phyloP scores from a whole-genome alignment of 1,140 invertebrate genomes.

The Eriocheir sinensis region DNA sequence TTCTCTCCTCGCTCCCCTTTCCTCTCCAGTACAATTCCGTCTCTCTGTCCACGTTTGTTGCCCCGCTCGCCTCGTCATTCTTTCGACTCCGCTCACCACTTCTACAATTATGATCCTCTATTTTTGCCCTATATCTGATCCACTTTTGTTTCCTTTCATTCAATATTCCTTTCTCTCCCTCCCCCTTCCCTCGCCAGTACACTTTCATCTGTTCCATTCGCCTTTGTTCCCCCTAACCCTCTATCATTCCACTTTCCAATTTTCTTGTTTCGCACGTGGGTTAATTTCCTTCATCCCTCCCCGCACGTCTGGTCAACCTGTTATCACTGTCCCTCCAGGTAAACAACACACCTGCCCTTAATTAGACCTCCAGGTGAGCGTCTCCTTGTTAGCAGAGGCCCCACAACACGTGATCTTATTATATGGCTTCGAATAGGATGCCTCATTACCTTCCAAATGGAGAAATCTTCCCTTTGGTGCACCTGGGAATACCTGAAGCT shows the following conservation, averaged over 20 bases:
- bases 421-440: background rate
- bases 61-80: too few species aligned
- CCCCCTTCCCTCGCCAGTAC: background rate
- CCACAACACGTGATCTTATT: background rate
- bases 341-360: background rate
- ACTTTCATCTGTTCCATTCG: background rate
- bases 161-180: background rate
- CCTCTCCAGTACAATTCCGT: too few species aligned
- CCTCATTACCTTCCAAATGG: background rate
- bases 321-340: constrained; percentile 22
- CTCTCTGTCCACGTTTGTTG: too few species aligned
- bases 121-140: too few species aligned
- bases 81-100: too few species aligned
- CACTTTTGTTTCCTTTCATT: constrained; percentile 13
- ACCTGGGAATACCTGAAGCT: background rate
- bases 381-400: background rate
- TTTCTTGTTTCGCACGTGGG: background rate
- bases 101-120: too few species aligned
- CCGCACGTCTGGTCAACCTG: background rate
- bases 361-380: background rate
- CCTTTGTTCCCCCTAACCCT: background rate
- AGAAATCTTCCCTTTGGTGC: constrained; percentile 2
- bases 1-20: too few species aligned
- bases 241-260: constrained; percentile 16
- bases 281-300: background rate